Evolutionary conservation across 2,113 vertebrate species (phyloP).

Genomic region (Ceyx margarethae): DNA sequence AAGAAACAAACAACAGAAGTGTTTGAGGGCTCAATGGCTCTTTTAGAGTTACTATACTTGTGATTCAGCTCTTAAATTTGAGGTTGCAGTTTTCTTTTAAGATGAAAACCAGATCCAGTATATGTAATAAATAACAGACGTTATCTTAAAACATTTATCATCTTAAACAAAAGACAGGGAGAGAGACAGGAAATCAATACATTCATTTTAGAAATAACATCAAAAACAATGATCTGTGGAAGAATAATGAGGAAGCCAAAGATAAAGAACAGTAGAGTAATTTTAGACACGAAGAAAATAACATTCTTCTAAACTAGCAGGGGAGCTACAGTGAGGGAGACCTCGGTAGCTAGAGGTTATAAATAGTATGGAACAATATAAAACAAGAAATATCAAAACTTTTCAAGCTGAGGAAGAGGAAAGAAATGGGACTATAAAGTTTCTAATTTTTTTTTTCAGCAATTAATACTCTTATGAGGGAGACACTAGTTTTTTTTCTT

Average conservation of each 20-base stretch:
- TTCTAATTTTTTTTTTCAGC: background rate
- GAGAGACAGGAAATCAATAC: constrained; percentile 41
- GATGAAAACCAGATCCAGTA: background rate
- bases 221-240: constrained; percentile 23
- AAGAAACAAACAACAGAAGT: background rate
- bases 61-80: background rate
- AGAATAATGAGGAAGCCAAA: constrained; percentile 43
- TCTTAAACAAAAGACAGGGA: constrained; percentile 2
- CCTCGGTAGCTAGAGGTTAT: background rate
- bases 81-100: background rate
- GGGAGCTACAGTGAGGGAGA: background rate
- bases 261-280: background rate
- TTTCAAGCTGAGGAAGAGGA: background rate
- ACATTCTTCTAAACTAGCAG: constrained; percentile 11
- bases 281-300: constrained; percentile 31
- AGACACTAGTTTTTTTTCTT: background rate
- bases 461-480: background rate
- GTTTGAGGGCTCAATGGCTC: background rate
- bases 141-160: background rate
- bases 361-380: constrained; percentile 17
- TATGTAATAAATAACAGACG: background rate
- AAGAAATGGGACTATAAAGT: background rate
- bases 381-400: background rate
- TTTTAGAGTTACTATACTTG: background rate
- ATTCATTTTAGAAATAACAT: constrained; percentile 9